These are phyloP conservation scores for Melanotus villosus DNA, from an alignment of 2,888 invertebrate genomes.

Conservation along the genomic window DNA sequence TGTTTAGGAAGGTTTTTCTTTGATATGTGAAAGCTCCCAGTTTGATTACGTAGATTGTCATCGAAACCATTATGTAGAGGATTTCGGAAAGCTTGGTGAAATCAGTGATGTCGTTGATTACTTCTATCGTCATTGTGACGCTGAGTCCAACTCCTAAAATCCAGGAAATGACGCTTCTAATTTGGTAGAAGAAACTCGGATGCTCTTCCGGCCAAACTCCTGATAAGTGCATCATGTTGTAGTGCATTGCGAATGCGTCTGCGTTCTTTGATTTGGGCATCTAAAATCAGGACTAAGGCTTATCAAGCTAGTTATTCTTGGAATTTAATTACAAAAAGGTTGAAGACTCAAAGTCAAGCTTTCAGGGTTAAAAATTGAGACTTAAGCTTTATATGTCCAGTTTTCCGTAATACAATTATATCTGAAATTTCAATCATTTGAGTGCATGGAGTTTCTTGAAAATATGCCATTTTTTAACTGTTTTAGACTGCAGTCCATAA, in stretches of 20 bases:
- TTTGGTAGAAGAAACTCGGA: background rate
- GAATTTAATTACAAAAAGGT: too few relatives aligned
- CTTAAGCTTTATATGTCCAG: too few relatives aligned
- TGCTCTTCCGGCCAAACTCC: constrained; percentile 36
- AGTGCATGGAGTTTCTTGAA: too few relatives aligned
- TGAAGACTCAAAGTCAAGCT: too few relatives aligned
- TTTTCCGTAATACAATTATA: too few relatives aligned
- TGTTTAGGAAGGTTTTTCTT: constrained; percentile 18
- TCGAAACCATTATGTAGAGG: constrained; percentile 38
- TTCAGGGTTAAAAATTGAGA: too few relatives aligned
- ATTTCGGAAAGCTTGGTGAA: constrained; percentile 41
- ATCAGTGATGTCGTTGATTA: constrained; percentile 28
- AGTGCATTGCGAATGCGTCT: constrained; percentile 24
- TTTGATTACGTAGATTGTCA: constrained; percentile 29
- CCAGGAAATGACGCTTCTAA: constrained; percentile 13
- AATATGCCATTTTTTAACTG: too few relatives aligned
- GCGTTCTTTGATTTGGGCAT: constrained; percentile 16
- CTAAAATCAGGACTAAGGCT: constrained; percentile 7
- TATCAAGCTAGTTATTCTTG: too few relatives aligned
- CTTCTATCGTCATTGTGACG: constrained; percentile 32
- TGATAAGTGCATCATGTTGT: constrained; percentile 14
- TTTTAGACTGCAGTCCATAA: too few relatives aligned
- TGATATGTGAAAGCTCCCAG: constrained; percentile 28
- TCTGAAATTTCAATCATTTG: too few relatives aligned
- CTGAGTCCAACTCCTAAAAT: constrained; percentile 1